A percentile compares a stretch with the other conserved stretches of the same genome.
Conservation (phyloP, 2,113 vertebrate species). For the Hiodon alosoides region DNA sequence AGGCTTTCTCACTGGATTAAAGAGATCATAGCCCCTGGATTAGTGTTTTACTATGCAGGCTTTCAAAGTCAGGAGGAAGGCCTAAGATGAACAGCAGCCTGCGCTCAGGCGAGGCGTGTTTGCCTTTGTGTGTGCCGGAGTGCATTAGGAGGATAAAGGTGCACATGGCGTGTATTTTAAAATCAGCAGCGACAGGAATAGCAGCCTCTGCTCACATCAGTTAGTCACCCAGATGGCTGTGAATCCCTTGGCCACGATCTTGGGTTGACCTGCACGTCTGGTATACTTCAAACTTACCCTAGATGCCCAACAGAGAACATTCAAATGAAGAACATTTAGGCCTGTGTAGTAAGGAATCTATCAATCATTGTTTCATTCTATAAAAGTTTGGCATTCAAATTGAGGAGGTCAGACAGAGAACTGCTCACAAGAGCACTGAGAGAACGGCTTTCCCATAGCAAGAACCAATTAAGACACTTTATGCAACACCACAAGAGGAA, state of each 20-base stretch:
- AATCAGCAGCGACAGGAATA: not conserved
- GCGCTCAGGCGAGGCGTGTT: not conserved
- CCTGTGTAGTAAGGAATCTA: not conserved
- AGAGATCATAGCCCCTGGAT: not conserved
- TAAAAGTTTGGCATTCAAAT: not conserved
- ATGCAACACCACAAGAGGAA: not conserved
- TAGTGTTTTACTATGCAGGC: slow-evolving; percentile 1
- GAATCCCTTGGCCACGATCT: no score
- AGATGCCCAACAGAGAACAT: not conserved
- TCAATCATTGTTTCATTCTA: not conserved
- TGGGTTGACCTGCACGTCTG: no score
- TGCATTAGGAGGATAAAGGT: not conserved
- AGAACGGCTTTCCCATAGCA: not conserved
- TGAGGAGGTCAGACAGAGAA: not conserved
- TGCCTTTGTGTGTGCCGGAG: not conserved
- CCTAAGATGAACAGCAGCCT: not conserved
- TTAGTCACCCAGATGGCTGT: no score
- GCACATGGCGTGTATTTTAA: not conserved
- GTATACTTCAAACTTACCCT: no score
- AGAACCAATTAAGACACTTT: not conserved
- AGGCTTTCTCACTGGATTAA: not conserved
- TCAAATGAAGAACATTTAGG: not conserved
- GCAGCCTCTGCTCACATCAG: not conserved
- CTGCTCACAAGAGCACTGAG: not conserved
- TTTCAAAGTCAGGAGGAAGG: not conserved